These are phyloP conservation scores for Entelurus aequoreus DNA, from an alignment of 2,113 vertebrate genomes.

Conservation along the genomic window DNA sequence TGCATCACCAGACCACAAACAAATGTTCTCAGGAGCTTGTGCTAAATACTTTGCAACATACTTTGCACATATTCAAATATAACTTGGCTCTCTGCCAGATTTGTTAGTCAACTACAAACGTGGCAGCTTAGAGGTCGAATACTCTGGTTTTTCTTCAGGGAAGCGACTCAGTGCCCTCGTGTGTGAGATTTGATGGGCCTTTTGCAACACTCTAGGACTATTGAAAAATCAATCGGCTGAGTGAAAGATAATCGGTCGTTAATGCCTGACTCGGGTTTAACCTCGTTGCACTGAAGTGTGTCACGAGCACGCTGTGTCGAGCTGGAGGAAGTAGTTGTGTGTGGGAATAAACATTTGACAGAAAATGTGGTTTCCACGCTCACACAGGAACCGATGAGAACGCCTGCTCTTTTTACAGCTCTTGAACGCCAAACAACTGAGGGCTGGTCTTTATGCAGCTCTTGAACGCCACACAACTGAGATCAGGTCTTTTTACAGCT, in stretches of 20 bases:
- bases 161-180: not conserved
- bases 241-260: not conserved
- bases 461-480: too few relatives aligned
- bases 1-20: too few relatives aligned
- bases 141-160: too few relatives aligned
- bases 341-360: slow-evolving; percentile 31
- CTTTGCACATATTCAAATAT: too few relatives aligned
- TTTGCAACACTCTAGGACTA: not conserved
- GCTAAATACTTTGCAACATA: too few relatives aligned
- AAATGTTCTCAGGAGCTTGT: too few relatives aligned
- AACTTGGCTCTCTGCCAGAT: too few relatives aligned
- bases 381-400: slow-evolving; percentile 15
- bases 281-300: not conserved
- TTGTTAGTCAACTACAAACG: too few relatives aligned
- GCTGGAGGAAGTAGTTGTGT: slow-evolving; percentile 7
- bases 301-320: not conserved
- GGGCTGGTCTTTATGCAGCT: too few relatives aligned
- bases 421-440: too few relatives aligned
- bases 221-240: slow-evolving; percentile 1
- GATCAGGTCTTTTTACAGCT: too few relatives aligned
- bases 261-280: not conserved
- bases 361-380: slow-evolving; percentile 26
- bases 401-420: slow-evolving; percentile 18
- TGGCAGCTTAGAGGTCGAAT: too few relatives aligned
- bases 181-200: not conserved